phyloP scores from a whole-genome alignment of 2,113 vertebrate genomes.

The Marmota flaviventris region DNA sequence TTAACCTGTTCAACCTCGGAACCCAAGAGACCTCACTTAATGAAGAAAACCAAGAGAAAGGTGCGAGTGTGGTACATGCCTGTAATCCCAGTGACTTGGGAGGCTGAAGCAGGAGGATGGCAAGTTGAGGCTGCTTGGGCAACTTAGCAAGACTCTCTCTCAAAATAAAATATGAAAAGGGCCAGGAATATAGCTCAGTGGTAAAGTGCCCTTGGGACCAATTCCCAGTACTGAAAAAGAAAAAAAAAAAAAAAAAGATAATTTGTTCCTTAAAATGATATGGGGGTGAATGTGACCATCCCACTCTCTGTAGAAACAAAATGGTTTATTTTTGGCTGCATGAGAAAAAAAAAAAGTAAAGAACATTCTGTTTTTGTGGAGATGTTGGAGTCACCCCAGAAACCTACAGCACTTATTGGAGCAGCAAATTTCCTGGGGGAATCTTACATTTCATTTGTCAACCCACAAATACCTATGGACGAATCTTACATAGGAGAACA shows the following conservation, averaged over 20 bases:
- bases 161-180: no score
- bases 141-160: no score
- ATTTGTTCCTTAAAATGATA: slow-evolving; percentile 41
- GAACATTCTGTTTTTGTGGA: slow-evolving; percentile 32
- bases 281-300: slow-evolving; percentile 2
- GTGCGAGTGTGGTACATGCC: no score
- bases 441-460: not conserved
- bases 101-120: no score
- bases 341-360: not conserved
- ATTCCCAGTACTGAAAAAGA: no score
- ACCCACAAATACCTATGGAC: not conserved
- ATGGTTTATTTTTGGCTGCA: slow-evolving; percentile 54
- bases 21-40: not conserved
- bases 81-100: no score
- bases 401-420: not conserved
- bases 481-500: not conserved
- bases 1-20: not conserved
- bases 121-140: not conserved
- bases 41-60: not conserved
- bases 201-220: no score
- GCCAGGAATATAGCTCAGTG: no score
- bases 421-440: slow-evolving; percentile 19
- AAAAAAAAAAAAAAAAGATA: no score
- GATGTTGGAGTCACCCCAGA: not conserved
- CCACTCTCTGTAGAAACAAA: slow-evolving; percentile 23